A percentile compares a stretch with the other conserved stretches of the same genome.
phyloP scores from a whole-genome alignment of 2,113 vertebrate species.

The Boulengeromyrus knoepffleri region DNA sequence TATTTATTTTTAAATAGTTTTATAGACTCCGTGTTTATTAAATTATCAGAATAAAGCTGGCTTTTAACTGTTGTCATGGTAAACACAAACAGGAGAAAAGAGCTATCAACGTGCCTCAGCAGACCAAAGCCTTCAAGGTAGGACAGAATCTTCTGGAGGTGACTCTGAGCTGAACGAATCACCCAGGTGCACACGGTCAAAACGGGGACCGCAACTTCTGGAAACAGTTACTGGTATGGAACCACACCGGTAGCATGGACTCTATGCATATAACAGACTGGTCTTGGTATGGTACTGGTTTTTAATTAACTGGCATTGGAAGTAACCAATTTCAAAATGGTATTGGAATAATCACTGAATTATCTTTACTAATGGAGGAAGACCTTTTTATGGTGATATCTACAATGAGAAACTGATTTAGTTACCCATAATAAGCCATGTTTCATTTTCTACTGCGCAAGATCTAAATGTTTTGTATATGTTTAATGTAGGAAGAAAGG shows the following conservation, averaged over 20 bases:
- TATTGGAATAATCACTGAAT: neutral
- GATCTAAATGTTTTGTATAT: neutral
- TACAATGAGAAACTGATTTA: neutral
- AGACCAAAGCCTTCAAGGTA: neutral
- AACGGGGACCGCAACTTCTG: constrained; percentile 22
- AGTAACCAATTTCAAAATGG: neutral
- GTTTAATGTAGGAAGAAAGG: neutral
- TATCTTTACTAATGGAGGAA: neutral
- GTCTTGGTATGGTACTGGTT: neutral
- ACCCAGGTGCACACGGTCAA: neutral
- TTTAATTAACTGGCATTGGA: neutral
- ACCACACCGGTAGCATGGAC: neutral
- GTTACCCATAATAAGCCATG: neutral
- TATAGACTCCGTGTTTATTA: neutral
- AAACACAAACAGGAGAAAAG: neutral
- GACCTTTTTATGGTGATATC: neutral
- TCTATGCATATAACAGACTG: constrained; percentile 13
- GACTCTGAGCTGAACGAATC: neutral
- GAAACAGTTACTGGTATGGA: constrained; percentile 45
- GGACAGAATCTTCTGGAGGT: neutral
- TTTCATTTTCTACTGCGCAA: neutral
- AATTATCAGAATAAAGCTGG: neutral
- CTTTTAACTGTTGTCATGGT: neutral
- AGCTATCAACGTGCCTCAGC: neutral
- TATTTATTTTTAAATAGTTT: neutral